Evolutionary conservation across 2,113 vertebrate species (phyloP), one percentile per base, ranked within the genome.

Genomic region (Camelus dromedarius): DNA sequence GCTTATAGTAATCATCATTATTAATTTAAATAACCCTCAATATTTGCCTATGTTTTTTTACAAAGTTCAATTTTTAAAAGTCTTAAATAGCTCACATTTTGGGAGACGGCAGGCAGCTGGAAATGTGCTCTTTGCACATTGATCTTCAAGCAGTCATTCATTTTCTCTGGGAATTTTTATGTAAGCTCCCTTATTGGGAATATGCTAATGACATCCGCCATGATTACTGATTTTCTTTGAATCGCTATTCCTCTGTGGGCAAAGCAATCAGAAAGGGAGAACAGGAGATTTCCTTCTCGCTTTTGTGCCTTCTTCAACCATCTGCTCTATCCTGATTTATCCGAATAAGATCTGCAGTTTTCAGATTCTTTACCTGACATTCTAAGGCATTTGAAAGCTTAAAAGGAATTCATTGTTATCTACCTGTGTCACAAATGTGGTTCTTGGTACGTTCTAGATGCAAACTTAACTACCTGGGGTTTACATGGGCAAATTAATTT

Each of bases 211-310:
- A 99, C 98, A 99, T 99, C 99, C 98, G 79, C 99, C 98, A 98
- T 99, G 99, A 99, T 99, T 99, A 99, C 99, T 98, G 99, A 99
- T 99, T 99, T 99, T 99, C 99, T 99, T 99, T 99, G 99, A 99
- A 99, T 99, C 98, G 98, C 99, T 99, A 99, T 99, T 99, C 99
- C 98, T 98, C 98, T 98, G 99, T 99, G 99, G 99, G 99, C 98
- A 99, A 99, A 99, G 99, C 99, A 99, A 99, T 99, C 99, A 99
- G 99, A 99, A 99, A 98, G 98, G 98, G 99, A 99, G 99, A 99
- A 99, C 98, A 98, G 98, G 97, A 99, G 99, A 99, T 99, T 99
- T 99, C 98, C 98, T 99, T 98, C 99, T 99, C 98, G 98, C 99
- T 99, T 98, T 98, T 99, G 97, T 98, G 98, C 97, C 98, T 98